Percentiles rank a stretch among this genome's conserved stretches.
Evolutionary conservation across 1,140 invertebrate species (phyloP).

Genomic region (Platyscapa corneri): DNA sequence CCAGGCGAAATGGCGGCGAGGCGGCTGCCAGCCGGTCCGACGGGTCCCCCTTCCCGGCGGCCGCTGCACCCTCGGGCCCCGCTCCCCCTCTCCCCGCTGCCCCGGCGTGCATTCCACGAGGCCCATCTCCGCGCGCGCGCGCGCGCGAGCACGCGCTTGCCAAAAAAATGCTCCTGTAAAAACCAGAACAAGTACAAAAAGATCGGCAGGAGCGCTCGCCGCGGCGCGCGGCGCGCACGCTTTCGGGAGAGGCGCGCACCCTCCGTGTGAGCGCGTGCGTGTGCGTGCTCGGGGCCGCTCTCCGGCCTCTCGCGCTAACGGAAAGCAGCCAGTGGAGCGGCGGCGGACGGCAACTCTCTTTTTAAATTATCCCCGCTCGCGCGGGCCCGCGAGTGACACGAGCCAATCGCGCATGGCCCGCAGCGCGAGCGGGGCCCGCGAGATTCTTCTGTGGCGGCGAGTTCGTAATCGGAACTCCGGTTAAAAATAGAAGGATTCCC

Average conservation of each 20-base stretch:
- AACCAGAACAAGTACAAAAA: slow-evolving; percentile 65
- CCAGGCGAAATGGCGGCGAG: not conserved
- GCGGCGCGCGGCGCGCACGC: slow-evolving; percentile 39
- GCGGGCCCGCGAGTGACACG: slow-evolving; percentile 7
- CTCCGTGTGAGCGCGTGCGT: not conserved
- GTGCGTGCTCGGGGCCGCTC: not conserved
- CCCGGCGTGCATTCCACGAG: slow-evolving; percentile 59
- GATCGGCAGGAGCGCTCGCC: slow-evolving; percentile 27
- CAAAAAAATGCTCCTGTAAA: slow-evolving; percentile 65
- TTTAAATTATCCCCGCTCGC: slow-evolving; percentile 2
- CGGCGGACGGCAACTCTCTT: slow-evolving; percentile 3
- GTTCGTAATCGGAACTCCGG: slow-evolving; percentile 33
- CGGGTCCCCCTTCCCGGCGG: slow-evolving; percentile 56
- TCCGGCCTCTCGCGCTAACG: slow-evolving; percentile 22
- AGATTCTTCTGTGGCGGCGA: not conserved
- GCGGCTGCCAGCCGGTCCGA: slow-evolving; percentile 63
- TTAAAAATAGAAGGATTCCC: slow-evolving; percentile 10
- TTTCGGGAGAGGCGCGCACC: not conserved
- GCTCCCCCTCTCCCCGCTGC: slow-evolving; percentile 55
- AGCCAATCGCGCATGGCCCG: too few species aligned
- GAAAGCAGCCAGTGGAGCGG: slow-evolving; percentile 16
- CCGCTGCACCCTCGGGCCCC: slow-evolving; percentile 55
- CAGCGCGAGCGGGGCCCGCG: not conserved
- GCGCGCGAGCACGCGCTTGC: slow-evolving; percentile 59
- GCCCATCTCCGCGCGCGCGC: slow-evolving; percentile 51